Percentiles rank a stretch among this genome's conserved stretches.
phyloP scores from a whole-genome alignment of 2,797 vertebrate genomes.

The Lycodopsis pacificus region DNA sequence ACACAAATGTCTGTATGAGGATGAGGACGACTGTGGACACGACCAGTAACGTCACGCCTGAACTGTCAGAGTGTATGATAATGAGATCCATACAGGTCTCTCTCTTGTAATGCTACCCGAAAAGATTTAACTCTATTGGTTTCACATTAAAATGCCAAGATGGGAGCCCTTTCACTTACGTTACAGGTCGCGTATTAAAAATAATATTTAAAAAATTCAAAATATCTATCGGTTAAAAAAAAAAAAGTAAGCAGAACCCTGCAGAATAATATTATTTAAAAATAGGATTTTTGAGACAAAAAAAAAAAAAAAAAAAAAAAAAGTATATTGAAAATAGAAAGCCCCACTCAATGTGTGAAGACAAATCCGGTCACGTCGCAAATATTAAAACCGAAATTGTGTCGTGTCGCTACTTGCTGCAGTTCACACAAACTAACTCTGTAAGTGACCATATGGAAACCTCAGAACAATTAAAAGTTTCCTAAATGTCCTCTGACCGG shows the following conservation, averaged over 20 bases:
- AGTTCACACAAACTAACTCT: slow-evolving; percentile 20
- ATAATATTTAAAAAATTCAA: not conserved
- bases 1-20: slow-evolving; percentile 14
- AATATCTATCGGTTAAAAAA: not conserved
- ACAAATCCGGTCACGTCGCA: slow-evolving; percentile 22
- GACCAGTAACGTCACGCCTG: slow-evolving; percentile 2
- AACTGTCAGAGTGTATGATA: not conserved
- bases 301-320: not conserved
- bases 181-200: not conserved
- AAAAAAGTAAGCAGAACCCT: not conserved
- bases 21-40: slow-evolving; percentile 23
- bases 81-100: not conserved
- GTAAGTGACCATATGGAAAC: slow-evolving; percentile 30
- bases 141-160: slow-evolving; percentile 17
- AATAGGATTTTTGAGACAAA: slow-evolving; percentile 3
- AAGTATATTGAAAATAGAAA: slow-evolving; percentile 14
- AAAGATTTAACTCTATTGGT: not conserved
- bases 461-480: slow-evolving; percentile 17
- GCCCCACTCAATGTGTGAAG: slow-evolving; percentile 9
- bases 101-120: not conserved
- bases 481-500: slow-evolving; percentile 13
- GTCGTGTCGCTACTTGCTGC: not conserved
- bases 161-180: not conserved
- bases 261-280: slow-evolving; percentile 2
- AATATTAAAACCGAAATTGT: not conserved